Evolutionary conservation across 2,113 vertebrate species (phyloP), one percentile per base, ranked within the genome.

Genomic region (Columbina picui): DNA sequence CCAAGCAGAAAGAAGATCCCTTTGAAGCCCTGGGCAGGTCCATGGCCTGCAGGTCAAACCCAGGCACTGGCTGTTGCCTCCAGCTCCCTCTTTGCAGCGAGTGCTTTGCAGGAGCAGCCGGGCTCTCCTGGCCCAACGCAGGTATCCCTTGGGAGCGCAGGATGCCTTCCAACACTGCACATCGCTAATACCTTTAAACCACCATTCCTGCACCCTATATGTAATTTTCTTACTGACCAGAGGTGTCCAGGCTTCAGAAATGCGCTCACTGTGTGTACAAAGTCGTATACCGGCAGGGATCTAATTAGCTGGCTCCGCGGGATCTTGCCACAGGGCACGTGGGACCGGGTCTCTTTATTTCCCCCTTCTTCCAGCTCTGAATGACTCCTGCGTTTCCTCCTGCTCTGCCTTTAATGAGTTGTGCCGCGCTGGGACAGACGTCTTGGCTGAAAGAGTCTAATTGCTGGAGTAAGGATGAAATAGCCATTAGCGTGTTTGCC

Each of bases 331-430:
- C 3, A 14, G 71, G 45, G 56, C 4, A 5, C 9, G 1, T 39
- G 30, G 49, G 47, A 83, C 36, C 2, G 0, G 16, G 56, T 22
- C 10, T 84, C 78, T 94, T 96, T 81, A 41, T 82, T 90, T 84
- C 11, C 27, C 38, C 36, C 69, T 91, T 41, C 77, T 78, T 69
- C 4, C 10, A 82, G 38, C 81, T 87, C 79, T 95, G 89, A 96
- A 85, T 45, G 49, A 43, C 64, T 65, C 57, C 2, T 25, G 76
- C 14, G 36, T 92, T 93, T 92, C 81, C 80, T 94, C 70, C 47
- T 59, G 87, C 55, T 95, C 32, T 73, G 92, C 45, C 43, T n/a
- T 57, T 95, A 89, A 96, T 73, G 91, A 97, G 69, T 76, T 91
- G 82, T 81, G 56, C 69, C 3, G 2, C 14, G 3, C 82, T 53